phyloP scores from a whole-genome alignment of 2,888 invertebrate species.

The Venusia cambrica region DNA sequence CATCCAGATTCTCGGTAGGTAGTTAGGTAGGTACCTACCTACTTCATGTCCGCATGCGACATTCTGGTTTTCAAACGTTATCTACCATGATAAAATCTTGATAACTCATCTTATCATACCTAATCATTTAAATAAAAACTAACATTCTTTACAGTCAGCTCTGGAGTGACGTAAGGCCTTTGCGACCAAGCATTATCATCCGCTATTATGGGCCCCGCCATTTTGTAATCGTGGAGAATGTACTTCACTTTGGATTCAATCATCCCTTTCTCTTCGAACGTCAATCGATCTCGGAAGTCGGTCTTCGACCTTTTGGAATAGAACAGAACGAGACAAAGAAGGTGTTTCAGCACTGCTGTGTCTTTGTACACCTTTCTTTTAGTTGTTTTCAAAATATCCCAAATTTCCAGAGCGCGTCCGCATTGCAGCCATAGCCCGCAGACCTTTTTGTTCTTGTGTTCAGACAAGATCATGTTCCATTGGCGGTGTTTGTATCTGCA shows the following conservation, averaged over 20 bases:
- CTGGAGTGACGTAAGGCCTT: constrained; percentile 52
- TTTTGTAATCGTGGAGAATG: constrained; percentile 43
- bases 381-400: constrained; percentile 50
- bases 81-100: no score
- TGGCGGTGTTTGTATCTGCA: constrained; percentile 58
- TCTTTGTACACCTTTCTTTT: constrained; percentile 46
- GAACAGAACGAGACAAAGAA: constrained; percentile 55
- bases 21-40: no score
- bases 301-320: constrained; percentile 35
- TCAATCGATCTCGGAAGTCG: constrained; percentile 25
- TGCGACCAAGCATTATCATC: constrained; percentile 35
- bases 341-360: constrained; percentile 44
- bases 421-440: constrained; percentile 55
- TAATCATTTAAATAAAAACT: no score
- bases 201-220: constrained; percentile 22
- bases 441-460: constrained; percentile 47
- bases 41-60: no score
- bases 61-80: no score
- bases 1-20: no score
- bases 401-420: constrained; percentile 56
- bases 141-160: constrained; percentile 39
- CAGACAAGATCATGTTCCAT: constrained; percentile 64
- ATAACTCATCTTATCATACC: no score
- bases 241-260: constrained; percentile 46
- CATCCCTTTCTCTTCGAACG: constrained; percentile 42